Conservation (phyloP, 2,113 vertebrate species). For the Sebastes fasciatus region DNA sequence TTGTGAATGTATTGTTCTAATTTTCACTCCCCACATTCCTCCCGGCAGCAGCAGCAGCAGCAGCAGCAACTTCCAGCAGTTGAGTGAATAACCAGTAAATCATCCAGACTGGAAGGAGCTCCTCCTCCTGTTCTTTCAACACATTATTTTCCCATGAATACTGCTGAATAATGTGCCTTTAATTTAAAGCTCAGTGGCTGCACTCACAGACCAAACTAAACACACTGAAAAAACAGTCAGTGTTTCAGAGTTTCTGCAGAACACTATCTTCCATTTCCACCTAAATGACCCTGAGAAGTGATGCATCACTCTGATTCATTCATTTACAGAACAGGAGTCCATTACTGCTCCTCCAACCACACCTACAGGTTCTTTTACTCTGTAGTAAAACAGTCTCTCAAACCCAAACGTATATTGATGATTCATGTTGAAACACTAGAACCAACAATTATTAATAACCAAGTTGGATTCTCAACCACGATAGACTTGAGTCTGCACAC, state of each 20-base stretch:
- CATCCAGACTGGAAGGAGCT: conserved; percentile 59
- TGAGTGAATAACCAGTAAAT: conserved; percentile 67
- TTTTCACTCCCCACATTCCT: conserved; percentile 57
- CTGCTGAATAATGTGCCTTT: conserved; percentile 61
- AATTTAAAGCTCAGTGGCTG: conserved; percentile 17
- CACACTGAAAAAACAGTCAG: not conserved
- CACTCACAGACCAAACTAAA: not conserved
- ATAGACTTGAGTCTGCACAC: not conserved
- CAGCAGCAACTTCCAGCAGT: conserved; percentile 49
- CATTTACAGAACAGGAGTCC: not conserved
- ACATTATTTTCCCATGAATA: conserved; percentile 62
- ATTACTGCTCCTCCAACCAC: not conserved
- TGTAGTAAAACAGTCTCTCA: not conserved
- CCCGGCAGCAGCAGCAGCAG: conserved; percentile 39
- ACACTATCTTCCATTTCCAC: not conserved
- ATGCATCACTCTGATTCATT: conserved; percentile 15
- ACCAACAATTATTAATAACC: not conserved
- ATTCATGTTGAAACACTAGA: not conserved
- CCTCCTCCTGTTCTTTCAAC: conserved; percentile 55
- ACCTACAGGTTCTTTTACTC: conserved; percentile 21
- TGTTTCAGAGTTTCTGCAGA: too few relatives aligned
- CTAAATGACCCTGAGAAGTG: not conserved
- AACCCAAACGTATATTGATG: not conserved
- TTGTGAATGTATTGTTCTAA: conserved; percentile 56
- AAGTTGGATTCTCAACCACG: not conserved